Base-by-base conservation (phyloP, 2,797 vertebrate species). In the Epinephelus coioides region DNA sequence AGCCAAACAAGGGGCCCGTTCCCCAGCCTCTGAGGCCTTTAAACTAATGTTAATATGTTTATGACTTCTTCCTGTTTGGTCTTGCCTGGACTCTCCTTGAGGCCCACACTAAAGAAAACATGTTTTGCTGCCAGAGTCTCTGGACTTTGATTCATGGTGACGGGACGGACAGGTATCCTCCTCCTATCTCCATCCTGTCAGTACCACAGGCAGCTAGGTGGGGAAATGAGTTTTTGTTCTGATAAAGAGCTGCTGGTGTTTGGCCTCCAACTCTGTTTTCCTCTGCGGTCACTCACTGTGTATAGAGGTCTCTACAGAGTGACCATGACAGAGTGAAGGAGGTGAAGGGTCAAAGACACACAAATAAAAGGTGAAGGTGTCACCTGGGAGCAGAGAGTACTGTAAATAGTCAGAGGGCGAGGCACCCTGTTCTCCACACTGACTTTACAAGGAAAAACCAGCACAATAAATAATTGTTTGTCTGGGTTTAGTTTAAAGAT, bases 171-270 rank as follows among this genome's bases (percentile, higher is more conserved):
- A 72, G 81, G 71, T 80, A 25, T 85, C 62, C 76, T 84, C 76
- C 75, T 84, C 76, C 69, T 73, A 72, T 76, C 79, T 79, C 75
- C 82, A 82, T 89, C 89, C 89, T 85, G 83, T 81, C 76, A 34
- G 68, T 62, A 46, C 34, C 54, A 59, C 60, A 78, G 25, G 2
- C 47, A 15, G 54, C 76, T 65, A 4, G 1, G 27, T 1, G 1
- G 73, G 82, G 75, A 83, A 88, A 78, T 79, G 1, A 61, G 60
- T 94, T 77, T 89, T 88, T 88, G 83, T 89, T 90, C 70, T 79
- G 82, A 86, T 81, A 88, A 84, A 68, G 54, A 80, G 19, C 65
- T 10, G 51, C 69, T 50, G 13, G 19, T 73, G 73, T 71, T 85
- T 83, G 85, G 68, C 83, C 51, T 84, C 63, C 47, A 54, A 2